These are phyloP conservation scores for Lepus europaeus DNA, from an alignment of 2,113 vertebrate species.

Conservation along the genomic window DNA sequence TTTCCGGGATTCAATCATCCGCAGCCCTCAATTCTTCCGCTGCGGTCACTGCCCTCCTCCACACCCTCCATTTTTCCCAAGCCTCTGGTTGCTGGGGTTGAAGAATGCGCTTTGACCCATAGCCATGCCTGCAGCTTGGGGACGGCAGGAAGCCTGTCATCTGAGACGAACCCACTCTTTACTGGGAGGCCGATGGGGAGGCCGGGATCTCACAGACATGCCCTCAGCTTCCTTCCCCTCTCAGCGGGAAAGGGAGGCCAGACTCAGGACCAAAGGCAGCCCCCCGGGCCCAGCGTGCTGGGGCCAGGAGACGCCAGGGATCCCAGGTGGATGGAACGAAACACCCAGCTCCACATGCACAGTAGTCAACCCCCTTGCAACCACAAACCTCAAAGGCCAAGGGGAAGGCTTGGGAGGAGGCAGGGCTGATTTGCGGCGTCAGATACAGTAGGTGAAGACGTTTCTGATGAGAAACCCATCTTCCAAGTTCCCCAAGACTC, in stretches of 20 bases:
- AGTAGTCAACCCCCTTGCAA: constrained; percentile 26
- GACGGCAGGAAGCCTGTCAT: neutral
- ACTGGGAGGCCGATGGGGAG: neutral
- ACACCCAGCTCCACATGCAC: constrained; percentile 22
- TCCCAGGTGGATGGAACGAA: constrained; percentile 41
- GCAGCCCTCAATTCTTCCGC: neutral
- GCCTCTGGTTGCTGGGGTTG: constrained; percentile 3
- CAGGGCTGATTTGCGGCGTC: constrained; percentile 16
- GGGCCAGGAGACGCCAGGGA: constrained; percentile 26
- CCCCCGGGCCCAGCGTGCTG: constrained; percentile 42
- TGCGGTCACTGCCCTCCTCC: neutral
- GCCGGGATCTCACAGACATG: neutral
- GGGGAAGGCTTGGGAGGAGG: neutral
- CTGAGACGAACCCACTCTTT: neutral
- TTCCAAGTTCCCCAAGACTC: neutral
- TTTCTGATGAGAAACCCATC: constrained; percentile 26
- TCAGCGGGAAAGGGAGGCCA: neutral
- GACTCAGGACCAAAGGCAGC: constrained; percentile 22
- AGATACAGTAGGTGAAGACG: constrained; percentile 22
- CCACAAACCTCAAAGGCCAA: constrained; percentile 31
- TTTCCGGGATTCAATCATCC: constrained; percentile 17
- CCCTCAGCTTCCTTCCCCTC: constrained; percentile 12
- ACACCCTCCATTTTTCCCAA: neutral
- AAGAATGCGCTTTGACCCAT: neutral
- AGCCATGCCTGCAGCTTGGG: neutral